Percentiles rank a stretch among this genome's conserved stretches.
These are phyloP conservation scores for Onthophagus taurus DNA, from an alignment of 1,140 invertebrate genomes.

Conservation along the genomic window DNA sequence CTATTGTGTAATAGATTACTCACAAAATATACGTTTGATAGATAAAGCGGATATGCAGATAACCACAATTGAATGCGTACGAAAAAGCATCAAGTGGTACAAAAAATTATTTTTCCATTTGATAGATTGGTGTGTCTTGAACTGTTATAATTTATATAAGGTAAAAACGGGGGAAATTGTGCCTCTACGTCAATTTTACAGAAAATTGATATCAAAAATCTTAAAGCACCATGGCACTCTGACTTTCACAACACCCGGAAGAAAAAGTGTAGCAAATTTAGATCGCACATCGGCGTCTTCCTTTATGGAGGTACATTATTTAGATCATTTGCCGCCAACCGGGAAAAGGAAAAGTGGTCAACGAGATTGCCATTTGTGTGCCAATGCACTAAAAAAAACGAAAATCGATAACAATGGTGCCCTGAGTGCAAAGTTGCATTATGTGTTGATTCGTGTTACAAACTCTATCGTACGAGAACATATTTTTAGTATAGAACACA, in stretches of 20 bases:
- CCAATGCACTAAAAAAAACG: not conserved
- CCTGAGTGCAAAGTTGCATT: not conserved
- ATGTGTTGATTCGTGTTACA: not conserved
- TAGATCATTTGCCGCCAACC: not conserved
- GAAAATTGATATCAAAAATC: too few relatives aligned
- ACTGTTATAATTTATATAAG: not conserved
- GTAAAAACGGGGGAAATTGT: slow-evolving; percentile 1
- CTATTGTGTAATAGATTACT: not conserved
- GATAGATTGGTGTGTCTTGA: not conserved
- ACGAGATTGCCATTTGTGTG: not conserved
- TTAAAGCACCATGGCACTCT: not conserved
- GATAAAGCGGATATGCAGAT: not conserved
- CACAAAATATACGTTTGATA: not conserved
- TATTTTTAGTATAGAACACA: not conserved
- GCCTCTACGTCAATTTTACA: not conserved
- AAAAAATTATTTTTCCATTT: slow-evolving; percentile 7
- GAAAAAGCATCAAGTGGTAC: slow-evolving; percentile 2
- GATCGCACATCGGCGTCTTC: not conserved
- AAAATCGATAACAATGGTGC: slow-evolving; percentile 1
- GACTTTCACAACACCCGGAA: not conserved
- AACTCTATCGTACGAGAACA: not conserved
- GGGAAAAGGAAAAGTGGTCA: not conserved
- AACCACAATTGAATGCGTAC: slow-evolving; percentile 1
- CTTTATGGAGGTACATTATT: not conserved
- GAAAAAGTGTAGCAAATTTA: not conserved